phyloP scores from a whole-genome alignment of 2,888 invertebrate genomes.

The Melanostoma scalare region DNA sequence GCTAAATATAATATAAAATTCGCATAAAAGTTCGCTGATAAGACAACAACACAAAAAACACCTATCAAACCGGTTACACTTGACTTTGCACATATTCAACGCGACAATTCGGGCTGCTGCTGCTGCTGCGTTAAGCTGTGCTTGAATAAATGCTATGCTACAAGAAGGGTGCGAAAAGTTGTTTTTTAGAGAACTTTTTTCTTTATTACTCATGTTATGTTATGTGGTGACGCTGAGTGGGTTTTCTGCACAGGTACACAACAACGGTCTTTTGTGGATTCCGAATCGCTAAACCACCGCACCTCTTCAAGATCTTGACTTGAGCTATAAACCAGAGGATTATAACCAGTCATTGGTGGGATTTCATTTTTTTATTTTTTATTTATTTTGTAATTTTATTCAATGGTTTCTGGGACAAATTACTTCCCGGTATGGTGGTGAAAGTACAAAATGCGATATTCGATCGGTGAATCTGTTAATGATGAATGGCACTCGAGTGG shows the following conservation, averaged over 20 bases:
- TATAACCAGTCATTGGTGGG: constrained; percentile 54
- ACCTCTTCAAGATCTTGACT: constrained; percentile 46
- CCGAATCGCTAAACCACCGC: constrained; percentile 46
- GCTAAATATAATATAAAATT: constrained; percentile 54
- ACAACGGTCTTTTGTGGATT: constrained; percentile 42
- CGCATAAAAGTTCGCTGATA: constrained; percentile 70
- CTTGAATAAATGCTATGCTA: constrained; percentile 12
- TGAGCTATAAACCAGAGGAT: constrained; percentile 43
- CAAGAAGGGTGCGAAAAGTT: constrained; percentile 12
- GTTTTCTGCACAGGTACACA: constrained; percentile 37
- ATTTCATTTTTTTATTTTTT: constrained; percentile 1
- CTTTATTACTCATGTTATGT: constrained; percentile 61
- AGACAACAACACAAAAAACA: constrained; percentile 35
- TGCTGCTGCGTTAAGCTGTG: constrained; percentile 18
- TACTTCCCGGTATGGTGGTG: constrained; percentile 68
- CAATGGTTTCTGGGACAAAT: constrained; percentile 65
- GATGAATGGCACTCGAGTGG: constrained; percentile 53
- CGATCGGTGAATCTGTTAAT: constrained; percentile 44
- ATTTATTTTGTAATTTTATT: constrained; percentile 34
- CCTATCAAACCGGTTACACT: constrained; percentile 60
- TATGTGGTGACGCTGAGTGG: constrained; percentile 25
- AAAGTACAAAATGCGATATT: constrained; percentile 48
- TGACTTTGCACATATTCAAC: constrained; percentile 32
- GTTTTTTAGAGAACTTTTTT: constrained; percentile 38
- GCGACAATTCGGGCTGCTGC: constrained; percentile 27